Conservation (phyloP, 2,113 vertebrate genomes). For the Rana temporaria region DNA sequence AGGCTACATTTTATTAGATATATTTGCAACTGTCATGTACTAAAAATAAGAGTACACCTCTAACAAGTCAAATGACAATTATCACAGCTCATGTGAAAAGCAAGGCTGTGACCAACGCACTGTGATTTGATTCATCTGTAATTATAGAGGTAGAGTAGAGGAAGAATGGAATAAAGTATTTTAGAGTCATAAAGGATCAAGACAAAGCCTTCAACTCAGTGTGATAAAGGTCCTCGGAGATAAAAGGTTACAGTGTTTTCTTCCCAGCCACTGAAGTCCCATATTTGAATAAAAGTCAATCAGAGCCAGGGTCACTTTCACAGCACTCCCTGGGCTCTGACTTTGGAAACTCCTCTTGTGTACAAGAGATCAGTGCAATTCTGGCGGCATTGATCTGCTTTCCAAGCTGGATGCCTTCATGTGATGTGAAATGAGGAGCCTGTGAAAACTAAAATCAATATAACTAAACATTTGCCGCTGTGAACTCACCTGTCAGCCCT, state of each 20-base stretch:
- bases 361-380: conserved; percentile 65
- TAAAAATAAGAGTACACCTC: too few species aligned
- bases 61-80: too few species aligned
- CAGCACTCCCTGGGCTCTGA: conserved; percentile 60
- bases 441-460: conserved; percentile 76
- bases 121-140: conserved; percentile 5
- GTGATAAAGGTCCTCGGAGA: conserved; percentile 44
- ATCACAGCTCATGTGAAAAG: neutral
- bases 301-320: conserved; percentile 62
- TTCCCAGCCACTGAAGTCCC: conserved; percentile 49
- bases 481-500: conserved; percentile 65
- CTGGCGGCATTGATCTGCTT: conserved; percentile 69
- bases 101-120: neutral
- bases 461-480: conserved; percentile 69
- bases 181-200: conserved; percentile 38
- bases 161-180: conserved; percentile 7
- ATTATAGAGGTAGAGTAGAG: conserved; percentile 4
- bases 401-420: conserved; percentile 69
- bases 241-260: conserved; percentile 49
- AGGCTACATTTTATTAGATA: too few species aligned
- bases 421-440: conserved; percentile 73
- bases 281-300: conserved; percentile 60
- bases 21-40: too few species aligned
- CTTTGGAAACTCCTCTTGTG: conserved; percentile 70
- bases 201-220: conserved; percentile 19